phyloP scores from a whole-genome alignment of 2,113 vertebrate species.

The Mola mola region DNA sequence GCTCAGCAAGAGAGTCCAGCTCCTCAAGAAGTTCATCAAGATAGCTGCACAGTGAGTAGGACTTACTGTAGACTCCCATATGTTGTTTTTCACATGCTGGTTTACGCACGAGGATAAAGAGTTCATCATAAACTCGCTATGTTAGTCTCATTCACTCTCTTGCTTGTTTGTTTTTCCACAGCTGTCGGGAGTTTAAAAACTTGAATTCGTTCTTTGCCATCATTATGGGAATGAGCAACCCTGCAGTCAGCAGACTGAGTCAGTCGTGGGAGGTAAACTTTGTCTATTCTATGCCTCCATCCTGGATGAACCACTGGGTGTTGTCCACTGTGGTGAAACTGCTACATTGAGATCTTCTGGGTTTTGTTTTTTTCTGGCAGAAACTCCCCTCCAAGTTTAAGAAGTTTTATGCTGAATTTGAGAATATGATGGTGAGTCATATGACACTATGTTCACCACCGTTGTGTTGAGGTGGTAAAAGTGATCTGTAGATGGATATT shows the following conservation, averaged over 20 bases:
- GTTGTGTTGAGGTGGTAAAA: too few species aligned
- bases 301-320: background rate
- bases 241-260: slow-evolving; percentile 92
- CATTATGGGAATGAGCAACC: slow-evolving; percentile 97
- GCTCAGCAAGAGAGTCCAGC: slow-evolving; percentile 96
- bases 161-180: slow-evolving; percentile 70
- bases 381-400: slow-evolving; percentile 99
- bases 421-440: slow-evolving; percentile 95
- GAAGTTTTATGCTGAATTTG: slow-evolving; percentile 99
- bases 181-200: slow-evolving; percentile 98
- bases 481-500: too few species aligned
- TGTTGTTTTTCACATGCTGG: too few species aligned
- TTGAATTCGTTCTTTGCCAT: slow-evolving; percentile 98
- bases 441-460: too few species aligned
- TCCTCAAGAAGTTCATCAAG: slow-evolving; percentile 99
- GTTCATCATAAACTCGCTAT: background rate
- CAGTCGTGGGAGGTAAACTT: slow-evolving; percentile 96
- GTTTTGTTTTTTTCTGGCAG: slow-evolving; percentile 80
- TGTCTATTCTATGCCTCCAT: background rate
- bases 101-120: background rate
- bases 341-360: background rate
- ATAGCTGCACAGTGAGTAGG: slow-evolving; percentile 95
- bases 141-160: background rate
- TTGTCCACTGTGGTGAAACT: background rate
- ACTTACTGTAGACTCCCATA: background rate